These are phyloP conservation scores for Entomobrya proxima DNA, from an alignment of 2,888 invertebrate genomes.

Conservation along the genomic window DNA sequence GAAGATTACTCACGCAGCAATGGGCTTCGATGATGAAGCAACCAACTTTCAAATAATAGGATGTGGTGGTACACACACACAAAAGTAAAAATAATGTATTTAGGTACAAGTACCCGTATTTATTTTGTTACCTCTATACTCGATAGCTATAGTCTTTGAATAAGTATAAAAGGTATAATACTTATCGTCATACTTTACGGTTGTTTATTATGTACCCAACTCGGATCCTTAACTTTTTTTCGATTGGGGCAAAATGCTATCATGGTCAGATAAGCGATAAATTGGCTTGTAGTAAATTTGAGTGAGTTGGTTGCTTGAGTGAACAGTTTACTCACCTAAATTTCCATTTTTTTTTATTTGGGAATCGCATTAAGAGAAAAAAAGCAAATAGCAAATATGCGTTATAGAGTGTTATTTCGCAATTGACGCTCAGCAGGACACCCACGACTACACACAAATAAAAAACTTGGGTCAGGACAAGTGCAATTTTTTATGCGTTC, in stretches of 20 bases:
- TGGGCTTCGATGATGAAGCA: background rate
- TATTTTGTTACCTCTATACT: no score
- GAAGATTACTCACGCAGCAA: constrained; percentile 21
- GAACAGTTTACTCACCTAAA: background rate
- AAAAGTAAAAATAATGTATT: no score
- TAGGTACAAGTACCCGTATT: no score
- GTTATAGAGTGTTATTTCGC: background rate
- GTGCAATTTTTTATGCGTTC: constrained; percentile 1
- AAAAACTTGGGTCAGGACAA: background rate
- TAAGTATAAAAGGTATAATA: no score
- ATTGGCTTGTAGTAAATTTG: background rate
- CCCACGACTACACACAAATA: background rate
- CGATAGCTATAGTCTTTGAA: no score
- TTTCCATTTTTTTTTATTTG: background rate
- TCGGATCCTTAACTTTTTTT: background rate
- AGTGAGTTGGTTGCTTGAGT: background rate
- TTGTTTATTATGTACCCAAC: background rate
- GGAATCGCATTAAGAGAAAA: background rate
- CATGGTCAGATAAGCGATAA: background rate
- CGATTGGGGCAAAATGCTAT: background rate
- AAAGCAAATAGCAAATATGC: background rate
- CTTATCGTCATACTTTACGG: no score
- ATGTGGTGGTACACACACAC: no score
- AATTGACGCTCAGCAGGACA: background rate
- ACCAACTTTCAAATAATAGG: background rate